A percentile compares a stretch with the other conserved stretches of the same genome.
Conservation (phyloP, 2,888 invertebrate genomes). For the Idaea biselata region DNA sequence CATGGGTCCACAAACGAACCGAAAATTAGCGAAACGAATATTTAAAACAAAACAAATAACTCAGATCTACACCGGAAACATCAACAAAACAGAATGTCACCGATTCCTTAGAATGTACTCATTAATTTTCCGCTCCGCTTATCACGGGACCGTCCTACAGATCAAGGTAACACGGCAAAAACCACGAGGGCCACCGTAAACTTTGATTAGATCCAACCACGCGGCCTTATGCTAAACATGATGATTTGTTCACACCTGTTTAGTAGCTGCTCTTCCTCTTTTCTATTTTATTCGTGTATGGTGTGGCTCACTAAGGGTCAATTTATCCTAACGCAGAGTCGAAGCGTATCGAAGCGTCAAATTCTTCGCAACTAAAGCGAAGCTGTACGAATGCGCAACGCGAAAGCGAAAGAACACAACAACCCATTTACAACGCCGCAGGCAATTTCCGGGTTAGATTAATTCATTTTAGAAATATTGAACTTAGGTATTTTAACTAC, state of each 20-base stretch:
- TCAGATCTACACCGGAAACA: neutral
- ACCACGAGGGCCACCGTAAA: constrained; percentile 73
- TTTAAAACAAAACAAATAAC: neutral
- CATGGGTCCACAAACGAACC: no score
- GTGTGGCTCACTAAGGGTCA: no score
- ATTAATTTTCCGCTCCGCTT: constrained; percentile 31
- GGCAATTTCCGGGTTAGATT: no score
- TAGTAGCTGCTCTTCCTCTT: constrained; percentile 20
- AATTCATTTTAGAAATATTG: no score
- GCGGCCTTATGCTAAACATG: constrained; percentile 14
- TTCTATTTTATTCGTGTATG: no score
- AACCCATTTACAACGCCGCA: no score
- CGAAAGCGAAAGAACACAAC: no score
- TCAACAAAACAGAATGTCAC: neutral
- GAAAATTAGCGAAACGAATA: neutral
- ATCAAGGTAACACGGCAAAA: constrained; percentile 65
- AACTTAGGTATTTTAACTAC: no score
- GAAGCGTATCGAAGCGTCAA: no score
- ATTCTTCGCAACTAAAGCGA: no score
- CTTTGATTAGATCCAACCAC: constrained; percentile 71
- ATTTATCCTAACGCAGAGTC: no score
- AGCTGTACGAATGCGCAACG: no score
- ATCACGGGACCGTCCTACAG: constrained; percentile 30
- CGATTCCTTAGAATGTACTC: neutral
- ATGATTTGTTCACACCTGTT: constrained; percentile 6